These are phyloP conservation scores for Atta colombica DNA, from an alignment of 1,140 invertebrate species.

Conservation along the genomic window DNA sequence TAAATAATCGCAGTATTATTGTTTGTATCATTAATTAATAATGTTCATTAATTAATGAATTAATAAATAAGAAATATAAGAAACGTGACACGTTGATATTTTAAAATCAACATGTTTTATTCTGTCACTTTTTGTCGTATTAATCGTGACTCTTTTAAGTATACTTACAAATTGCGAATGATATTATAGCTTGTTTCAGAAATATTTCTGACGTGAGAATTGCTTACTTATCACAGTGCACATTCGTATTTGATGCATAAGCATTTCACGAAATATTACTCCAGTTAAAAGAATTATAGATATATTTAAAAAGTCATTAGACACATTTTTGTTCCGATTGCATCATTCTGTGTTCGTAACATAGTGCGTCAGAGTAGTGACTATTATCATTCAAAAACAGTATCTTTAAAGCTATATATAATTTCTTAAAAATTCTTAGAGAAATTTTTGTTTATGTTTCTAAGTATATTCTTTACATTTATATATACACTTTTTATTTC, in stretches of 20 bases:
- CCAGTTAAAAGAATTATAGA: not conserved
- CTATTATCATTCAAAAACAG: not conserved
- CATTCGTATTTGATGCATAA: not conserved
- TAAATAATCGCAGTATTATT: not conserved
- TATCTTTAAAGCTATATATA: not conserved
- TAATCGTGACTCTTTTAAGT: constrained; percentile 36
- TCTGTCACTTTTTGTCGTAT: not conserved
- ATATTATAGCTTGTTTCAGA: constrained; percentile 31
- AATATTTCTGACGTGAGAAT: constrained; percentile 34
- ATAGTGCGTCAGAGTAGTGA: not conserved
- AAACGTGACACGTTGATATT: not conserved
- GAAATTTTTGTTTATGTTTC: constrained; percentile 1
- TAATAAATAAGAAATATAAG: not conserved
- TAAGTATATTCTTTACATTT: not conserved
- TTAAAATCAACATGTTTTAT: not conserved
- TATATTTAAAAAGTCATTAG: not conserved
- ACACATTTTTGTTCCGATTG: not conserved
- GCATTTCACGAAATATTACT: constrained; percentile 8
- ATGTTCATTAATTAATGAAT: not conserved
- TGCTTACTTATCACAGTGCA: constrained; percentile 15
- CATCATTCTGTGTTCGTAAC: not conserved
- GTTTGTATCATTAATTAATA: not conserved
- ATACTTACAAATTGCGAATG: not conserved
- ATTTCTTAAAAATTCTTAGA: not conserved
- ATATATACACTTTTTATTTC: not conserved